Evolutionary conservation across 2,797 vertebrate species (phyloP).

Genomic region (Podargus strigoides): DNA sequence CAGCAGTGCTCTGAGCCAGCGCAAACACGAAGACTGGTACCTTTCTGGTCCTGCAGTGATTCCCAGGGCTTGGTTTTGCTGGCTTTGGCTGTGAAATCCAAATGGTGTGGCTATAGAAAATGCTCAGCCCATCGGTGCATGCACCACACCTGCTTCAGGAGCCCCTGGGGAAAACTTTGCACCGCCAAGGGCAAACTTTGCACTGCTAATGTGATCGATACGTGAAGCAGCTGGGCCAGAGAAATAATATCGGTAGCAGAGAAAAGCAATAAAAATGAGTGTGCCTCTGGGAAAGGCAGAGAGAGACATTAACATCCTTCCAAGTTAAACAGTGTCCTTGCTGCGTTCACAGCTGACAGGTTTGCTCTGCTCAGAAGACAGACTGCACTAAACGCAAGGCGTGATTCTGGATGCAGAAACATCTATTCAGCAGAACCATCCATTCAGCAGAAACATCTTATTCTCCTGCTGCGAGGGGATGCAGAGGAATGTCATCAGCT

Average conservation of each 20-base stretch:
- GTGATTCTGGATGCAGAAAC: background rate
- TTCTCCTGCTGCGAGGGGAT: background rate
- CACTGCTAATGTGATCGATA: accelerated
- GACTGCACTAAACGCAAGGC: background rate
- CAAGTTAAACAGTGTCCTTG: background rate
- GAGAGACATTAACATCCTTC: background rate
- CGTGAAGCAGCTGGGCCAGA: accelerated
- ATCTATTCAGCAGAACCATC: background rate
- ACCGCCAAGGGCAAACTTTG: background rate
- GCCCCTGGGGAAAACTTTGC: background rate
- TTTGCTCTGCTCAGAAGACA: background rate
- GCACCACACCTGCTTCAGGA: background rate
- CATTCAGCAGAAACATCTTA: background rate
- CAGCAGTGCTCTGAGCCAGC: background rate
- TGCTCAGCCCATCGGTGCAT: accelerated
- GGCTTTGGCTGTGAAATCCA: background rate
- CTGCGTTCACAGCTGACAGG: background rate
- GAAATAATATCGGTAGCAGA: background rate
- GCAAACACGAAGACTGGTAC: background rate
- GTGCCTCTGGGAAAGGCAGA: background rate
- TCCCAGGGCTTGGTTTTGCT: background rate
- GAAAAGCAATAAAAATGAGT: background rate
- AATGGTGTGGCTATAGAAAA: background rate
- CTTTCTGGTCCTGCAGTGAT: background rate
- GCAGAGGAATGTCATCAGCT: background rate